These are phyloP conservation scores for Zaprionus tsacasi DNA, from an alignment of 1,140 invertebrate species.

Conservation along the genomic window DNA sequence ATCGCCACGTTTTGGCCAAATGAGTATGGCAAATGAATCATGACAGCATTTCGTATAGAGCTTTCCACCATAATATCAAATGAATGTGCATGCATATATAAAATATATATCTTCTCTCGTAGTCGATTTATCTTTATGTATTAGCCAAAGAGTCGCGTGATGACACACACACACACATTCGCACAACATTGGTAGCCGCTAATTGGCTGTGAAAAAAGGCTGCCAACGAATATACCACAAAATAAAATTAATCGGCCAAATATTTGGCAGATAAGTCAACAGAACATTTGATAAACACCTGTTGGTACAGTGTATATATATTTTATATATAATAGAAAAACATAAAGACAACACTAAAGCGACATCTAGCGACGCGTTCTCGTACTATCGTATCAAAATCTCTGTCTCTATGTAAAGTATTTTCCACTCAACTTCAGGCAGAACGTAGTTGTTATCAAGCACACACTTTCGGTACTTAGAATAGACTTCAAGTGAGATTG, in stretches of 20 bases:
- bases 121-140: constrained; percentile 43
- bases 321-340: constrained; percentile 21
- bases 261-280: constrained; percentile 58
- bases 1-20: constrained; percentile 50
- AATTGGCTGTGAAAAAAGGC: constrained; percentile 52
- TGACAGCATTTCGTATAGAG: constrained; percentile 39
- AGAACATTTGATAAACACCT: constrained; percentile 54
- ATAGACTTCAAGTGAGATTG: background rate
- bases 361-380: background rate
- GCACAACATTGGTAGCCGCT: constrained; percentile 29
- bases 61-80: constrained; percentile 34
- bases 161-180: constrained; percentile 1
- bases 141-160: constrained; percentile 40
- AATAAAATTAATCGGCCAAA: constrained; percentile 56
- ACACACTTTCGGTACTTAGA: background rate
- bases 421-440: background rate
- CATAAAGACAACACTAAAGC: background rate
- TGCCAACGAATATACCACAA: constrained; percentile 51
- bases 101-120: constrained; percentile 23
- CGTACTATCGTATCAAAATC: background rate
- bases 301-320: constrained; percentile 28
- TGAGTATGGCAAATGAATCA: constrained; percentile 54
- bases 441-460: background rate
- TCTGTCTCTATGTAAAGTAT: background rate
- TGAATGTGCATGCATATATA: constrained; percentile 23